These are phyloP conservation scores for Coranthus polyacanthus DNA, from an alignment of 2,797 vertebrate genomes.

Conservation along the genomic window DNA sequence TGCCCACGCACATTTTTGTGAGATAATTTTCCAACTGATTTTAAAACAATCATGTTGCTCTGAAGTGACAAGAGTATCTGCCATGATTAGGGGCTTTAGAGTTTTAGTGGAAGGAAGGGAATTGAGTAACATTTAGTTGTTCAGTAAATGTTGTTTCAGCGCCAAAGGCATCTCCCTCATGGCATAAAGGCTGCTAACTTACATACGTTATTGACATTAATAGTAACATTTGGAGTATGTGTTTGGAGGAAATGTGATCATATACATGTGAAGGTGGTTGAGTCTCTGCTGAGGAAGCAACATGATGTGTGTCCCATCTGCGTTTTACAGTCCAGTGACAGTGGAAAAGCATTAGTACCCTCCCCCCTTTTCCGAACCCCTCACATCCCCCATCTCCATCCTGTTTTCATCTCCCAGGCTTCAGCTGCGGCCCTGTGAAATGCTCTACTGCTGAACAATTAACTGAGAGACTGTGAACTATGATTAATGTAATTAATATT, in stretches of 20 bases:
- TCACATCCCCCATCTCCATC: constrained; percentile 43
- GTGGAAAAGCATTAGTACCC: constrained; percentile 71
- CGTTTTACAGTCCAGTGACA: constrained; percentile 81
- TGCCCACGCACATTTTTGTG: constrained; percentile 65
- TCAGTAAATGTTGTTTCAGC: constrained; percentile 24
- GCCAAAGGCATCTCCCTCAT: constrained; percentile 5
- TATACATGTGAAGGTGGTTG: constrained; percentile 19
- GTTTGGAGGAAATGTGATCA: constrained; percentile 12
- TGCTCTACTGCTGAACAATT: constrained; percentile 79
- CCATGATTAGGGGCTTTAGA: constrained; percentile 40
- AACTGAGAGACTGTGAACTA: constrained; percentile 82
- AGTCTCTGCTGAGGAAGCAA: constrained; percentile 46
- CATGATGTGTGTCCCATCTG: constrained; percentile 77
- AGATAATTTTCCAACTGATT: constrained; percentile 66
- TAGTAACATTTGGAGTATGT: constrained; percentile 21
- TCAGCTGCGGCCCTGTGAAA: constrained; percentile 81
- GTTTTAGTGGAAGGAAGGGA: constrained; percentile 27
- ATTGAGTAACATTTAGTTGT: constrained; percentile 27
- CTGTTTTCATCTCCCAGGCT: constrained; percentile 79
- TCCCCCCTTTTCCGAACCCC: constrained; percentile 37
- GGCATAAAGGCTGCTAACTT: background rate
- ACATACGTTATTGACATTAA: constrained; percentile 14
- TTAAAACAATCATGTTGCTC: constrained; percentile 57
- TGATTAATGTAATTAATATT: constrained; percentile 85
- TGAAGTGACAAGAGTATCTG: constrained; percentile 44